Percentiles rank a stretch among this genome's conserved stretches.
phyloP scores from a whole-genome alignment of 2,888 invertebrate genomes.

The Trimorus sp. region DNA sequence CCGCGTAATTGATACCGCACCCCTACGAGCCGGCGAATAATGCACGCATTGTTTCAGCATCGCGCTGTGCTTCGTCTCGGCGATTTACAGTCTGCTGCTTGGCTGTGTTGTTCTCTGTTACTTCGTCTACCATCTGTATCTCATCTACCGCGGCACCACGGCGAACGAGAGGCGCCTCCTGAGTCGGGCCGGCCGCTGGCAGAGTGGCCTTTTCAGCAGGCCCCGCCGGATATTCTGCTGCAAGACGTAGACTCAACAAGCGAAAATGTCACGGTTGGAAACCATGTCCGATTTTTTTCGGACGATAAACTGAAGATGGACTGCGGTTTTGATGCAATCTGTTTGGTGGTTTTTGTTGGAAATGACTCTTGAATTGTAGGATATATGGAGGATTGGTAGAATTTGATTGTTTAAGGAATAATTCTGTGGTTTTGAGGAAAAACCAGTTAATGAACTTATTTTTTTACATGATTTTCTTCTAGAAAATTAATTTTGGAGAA shows the following conservation, averaged over 20 bases:
- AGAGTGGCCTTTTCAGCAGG: conserved; percentile 73
- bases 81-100: conserved; percentile 80
- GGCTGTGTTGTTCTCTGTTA: conserved; percentile 78
- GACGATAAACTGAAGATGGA: background rate
- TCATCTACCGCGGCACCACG: conserved; percentile 77
- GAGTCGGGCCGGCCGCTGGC: conserved; percentile 67
- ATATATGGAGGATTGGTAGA: too few relatives aligned
- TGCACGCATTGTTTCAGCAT: conserved; percentile 78
- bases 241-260: conserved; percentile 71
- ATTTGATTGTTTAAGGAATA: too few relatives aligned
- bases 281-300: background rate
- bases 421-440: too few relatives aligned
- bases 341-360: too few relatives aligned
- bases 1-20: conserved; percentile 68
- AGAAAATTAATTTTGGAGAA: too few relatives aligned
- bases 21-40: conserved; percentile 67
- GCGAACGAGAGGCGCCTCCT: conserved; percentile 75
- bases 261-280: background rate
- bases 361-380: too few relatives aligned
- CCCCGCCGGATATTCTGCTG: conserved; percentile 76
- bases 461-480: too few relatives aligned
- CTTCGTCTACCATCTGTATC: conserved; percentile 80
- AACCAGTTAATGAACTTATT: too few relatives aligned
- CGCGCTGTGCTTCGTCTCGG: conserved; percentile 82
- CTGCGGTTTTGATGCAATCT: background rate